phyloP scores from a whole-genome alignment of 2,113 vertebrate genomes.

The Menura novaehollandiae region DNA sequence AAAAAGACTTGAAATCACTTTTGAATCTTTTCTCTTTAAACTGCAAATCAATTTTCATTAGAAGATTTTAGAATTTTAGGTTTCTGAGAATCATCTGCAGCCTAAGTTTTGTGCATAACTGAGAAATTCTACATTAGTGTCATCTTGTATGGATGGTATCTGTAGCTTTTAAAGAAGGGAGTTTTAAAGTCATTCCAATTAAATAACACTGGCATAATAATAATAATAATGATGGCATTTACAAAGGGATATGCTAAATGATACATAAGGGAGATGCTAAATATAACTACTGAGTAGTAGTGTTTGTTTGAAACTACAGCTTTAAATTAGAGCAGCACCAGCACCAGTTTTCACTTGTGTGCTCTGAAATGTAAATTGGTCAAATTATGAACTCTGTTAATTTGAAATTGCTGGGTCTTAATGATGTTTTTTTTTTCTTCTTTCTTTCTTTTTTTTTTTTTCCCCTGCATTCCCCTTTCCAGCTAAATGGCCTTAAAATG shows the following conservation, averaged over 20 bases:
- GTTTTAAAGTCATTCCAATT: constrained; percentile 2
- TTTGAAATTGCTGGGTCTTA: background rate
- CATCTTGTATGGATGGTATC: background rate
- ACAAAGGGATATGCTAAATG: background rate
- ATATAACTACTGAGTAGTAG: background rate
- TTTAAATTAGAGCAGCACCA: background rate
- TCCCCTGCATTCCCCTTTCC: background rate
- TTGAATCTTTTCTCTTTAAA: background rate
- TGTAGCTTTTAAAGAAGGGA: background rate
- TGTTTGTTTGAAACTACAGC: background rate
- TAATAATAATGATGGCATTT: background rate
- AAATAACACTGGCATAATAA: background rate
- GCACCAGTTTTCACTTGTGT: background rate
- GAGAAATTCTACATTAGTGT: background rate
- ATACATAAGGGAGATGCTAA: constrained; percentile 17
- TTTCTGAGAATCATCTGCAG: background rate
- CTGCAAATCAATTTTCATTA: background rate
- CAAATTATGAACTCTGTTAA: background rate
- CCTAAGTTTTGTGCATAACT: background rate
- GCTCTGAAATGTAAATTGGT: background rate
- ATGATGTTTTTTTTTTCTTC: background rate
- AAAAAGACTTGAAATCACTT: background rate
- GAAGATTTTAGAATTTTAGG: background rate
- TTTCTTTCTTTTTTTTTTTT: background rate
- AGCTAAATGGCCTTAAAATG: constrained; percentile 95